A percentile compares a stretch with the other conserved stretches of the same genome.
These are phyloP conservation scores for Brachylomia viminalis DNA, from an alignment of 2,888 invertebrate species.

Conservation along the genomic window DNA sequence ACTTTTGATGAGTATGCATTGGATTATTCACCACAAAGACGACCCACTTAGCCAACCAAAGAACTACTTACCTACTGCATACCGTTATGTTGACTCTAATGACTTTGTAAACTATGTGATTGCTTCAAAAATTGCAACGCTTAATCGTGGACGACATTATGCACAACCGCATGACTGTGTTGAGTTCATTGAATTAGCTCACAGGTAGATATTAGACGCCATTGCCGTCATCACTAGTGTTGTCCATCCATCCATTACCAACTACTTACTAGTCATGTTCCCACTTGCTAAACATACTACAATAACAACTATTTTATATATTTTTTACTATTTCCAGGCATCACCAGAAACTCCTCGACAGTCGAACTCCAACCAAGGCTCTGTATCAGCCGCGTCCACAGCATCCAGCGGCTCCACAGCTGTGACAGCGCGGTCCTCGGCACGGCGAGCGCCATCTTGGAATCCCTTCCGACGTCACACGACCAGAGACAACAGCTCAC, in stretches of 20 bases:
- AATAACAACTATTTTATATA: neutral
- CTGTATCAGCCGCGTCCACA: conserved; percentile 87
- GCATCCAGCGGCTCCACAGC: conserved; percentile 85
- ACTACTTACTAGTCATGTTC: neutral
- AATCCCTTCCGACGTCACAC: conserved; percentile 93
- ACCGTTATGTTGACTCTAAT: too few relatives aligned
- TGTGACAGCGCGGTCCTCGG: conserved; percentile 81
- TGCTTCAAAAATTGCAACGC: neutral
- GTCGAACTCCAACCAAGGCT: conserved; percentile 84
- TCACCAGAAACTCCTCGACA: conserved; percentile 80
- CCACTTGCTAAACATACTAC: neutral
- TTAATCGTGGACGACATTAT: neutral
- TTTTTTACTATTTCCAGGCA: conserved; percentile 62
- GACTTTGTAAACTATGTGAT: neutral
- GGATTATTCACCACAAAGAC: neutral
- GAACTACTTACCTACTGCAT: neutral
- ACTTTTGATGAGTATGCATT: neutral
- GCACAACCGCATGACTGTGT: neutral
- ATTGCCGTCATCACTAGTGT: neutral
- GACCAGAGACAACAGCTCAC: conserved; percentile 88
- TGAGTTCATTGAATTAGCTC: neutral
- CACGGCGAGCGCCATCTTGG: conserved; percentile 91
- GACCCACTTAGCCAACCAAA: neutral
- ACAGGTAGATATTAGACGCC: neutral
- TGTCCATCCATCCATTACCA: neutral